Percentiles rank a stretch among this genome's conserved stretches.
These are phyloP conservation scores for Phaetusa simplex DNA, from an alignment of 2,113 vertebrate species.

Conservation along the genomic window DNA sequence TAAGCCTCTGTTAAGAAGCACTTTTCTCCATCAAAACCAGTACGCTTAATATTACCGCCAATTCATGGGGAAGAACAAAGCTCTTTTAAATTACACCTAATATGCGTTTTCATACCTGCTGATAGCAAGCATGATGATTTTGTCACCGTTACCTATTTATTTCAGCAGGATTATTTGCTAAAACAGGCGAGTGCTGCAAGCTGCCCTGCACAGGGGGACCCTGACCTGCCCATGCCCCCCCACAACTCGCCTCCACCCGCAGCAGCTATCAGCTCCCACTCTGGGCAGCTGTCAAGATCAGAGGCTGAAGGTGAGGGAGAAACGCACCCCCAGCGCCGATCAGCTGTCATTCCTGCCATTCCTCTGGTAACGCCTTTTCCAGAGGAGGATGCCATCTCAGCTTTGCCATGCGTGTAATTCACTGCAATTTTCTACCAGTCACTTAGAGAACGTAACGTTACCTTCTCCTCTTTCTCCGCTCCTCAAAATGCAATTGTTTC, in stretches of 20 bases:
- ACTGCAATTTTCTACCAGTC: neutral
- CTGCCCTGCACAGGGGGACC: neutral
- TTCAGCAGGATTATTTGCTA: neutral
- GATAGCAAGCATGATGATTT: neutral
- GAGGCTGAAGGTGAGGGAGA: neutral
- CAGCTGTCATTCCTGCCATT: neutral
- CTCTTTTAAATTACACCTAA: neutral
- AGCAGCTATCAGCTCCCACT: neutral
- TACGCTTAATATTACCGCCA: neutral
- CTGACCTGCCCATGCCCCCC: neutral
- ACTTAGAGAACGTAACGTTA: neutral
- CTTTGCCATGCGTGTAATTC: neutral
- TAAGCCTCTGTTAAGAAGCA: neutral
- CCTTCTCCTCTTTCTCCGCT: neutral
- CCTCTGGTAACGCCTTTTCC: neutral
- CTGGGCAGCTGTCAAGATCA: neutral
- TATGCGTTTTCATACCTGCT: neutral
- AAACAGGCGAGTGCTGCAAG: neutral
- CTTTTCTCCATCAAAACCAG: neutral
- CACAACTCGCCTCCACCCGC: fast-evolving
- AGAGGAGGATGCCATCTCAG: neutral
- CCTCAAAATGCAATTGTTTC: neutral
- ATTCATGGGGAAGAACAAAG: neutral
- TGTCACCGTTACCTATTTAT: neutral
- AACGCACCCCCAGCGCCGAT: neutral